These are phyloP conservation scores for Xiphophorus maculatus DNA, from an alignment of 2,113 vertebrate species.

Conservation along the genomic window DNA sequence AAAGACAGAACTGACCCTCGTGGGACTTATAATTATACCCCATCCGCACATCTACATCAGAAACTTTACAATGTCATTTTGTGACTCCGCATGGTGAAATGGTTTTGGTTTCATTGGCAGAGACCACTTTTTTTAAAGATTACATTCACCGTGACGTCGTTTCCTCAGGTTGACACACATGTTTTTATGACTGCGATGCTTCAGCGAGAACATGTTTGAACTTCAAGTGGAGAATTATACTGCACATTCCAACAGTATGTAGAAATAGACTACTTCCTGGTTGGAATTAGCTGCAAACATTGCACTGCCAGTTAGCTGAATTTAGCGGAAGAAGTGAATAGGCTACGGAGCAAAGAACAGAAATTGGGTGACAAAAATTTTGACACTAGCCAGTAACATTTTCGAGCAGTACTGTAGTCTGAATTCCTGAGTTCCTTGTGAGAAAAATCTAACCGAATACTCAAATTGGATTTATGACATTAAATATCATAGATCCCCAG, in stretches of 20 bases:
- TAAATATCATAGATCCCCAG: neutral
- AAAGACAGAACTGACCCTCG: neutral
- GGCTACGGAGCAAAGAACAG: neutral
- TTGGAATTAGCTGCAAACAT: neutral
- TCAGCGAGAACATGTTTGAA: constrained; percentile 6
- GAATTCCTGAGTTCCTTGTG: neutral
- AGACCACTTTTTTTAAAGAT: neutral
- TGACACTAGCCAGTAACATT: neutral
- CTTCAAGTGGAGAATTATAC: neutral
- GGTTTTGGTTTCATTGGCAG: constrained; percentile 14
- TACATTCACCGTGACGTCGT: neutral
- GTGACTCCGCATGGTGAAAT: neutral
- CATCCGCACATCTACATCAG: neutral
- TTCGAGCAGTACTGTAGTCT: neutral
- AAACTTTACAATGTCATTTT: neutral
- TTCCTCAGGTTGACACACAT: neutral
- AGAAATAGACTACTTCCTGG: neutral
- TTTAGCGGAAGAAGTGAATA: constrained; percentile 10
- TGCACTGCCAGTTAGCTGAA: constrained; percentile 7
- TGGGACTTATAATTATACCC: neutral
- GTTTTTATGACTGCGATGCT: neutral
- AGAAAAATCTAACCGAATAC: no score
- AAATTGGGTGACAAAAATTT: neutral
- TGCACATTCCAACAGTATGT: constrained; percentile 4
- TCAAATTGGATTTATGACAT: neutral